phyloP scores from a whole-genome alignment of 1,140 invertebrate genomes.

The Neodiprion fabricii region DNA sequence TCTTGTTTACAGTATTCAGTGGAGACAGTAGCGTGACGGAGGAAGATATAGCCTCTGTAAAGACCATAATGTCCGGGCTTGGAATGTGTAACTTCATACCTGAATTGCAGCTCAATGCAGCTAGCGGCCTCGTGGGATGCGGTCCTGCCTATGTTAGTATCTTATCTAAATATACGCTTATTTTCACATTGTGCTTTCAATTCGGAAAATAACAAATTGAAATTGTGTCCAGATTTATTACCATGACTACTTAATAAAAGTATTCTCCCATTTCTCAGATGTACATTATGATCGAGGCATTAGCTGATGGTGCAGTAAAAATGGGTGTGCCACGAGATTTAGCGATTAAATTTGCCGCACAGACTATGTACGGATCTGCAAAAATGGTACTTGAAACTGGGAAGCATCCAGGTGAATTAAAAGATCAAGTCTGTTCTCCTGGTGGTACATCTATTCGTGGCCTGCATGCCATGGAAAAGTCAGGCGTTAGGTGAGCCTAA shows the following conservation, averaged over 20 bases:
- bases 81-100: slow-evolving; percentile 80
- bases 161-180: no score
- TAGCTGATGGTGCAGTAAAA: slow-evolving; percentile 89
- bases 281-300: slow-evolving; percentile 84
- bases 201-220: no score
- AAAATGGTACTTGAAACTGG: slow-evolving; percentile 82
- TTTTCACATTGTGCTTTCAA: no score
- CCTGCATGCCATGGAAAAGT: slow-evolving; percentile 83
- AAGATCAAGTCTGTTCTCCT: slow-evolving; percentile 90
- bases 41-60: slow-evolving; percentile 66
- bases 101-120: slow-evolving; percentile 79
- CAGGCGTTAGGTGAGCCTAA: slow-evolving; percentile 71
- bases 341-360: slow-evolving; percentile 79
- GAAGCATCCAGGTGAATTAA: slow-evolving; percentile 79
- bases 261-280: slow-evolving; percentile 62
- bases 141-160: slow-evolving; percentile 88
- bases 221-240: no score
- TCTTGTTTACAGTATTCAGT: slow-evolving; percentile 76
- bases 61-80: slow-evolving; percentile 72
- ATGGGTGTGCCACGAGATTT: slow-evolving; percentile 82
- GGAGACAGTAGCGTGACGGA: slow-evolving; percentile 71
- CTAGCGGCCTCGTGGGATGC: slow-evolving; percentile 80
- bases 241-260: not conserved
- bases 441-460: slow-evolving; percentile 89
- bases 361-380: slow-evolving; percentile 80